Base-by-base conservation (phyloP, 2,888 invertebrate genomes). In the Alsophila aescularia region DNA sequence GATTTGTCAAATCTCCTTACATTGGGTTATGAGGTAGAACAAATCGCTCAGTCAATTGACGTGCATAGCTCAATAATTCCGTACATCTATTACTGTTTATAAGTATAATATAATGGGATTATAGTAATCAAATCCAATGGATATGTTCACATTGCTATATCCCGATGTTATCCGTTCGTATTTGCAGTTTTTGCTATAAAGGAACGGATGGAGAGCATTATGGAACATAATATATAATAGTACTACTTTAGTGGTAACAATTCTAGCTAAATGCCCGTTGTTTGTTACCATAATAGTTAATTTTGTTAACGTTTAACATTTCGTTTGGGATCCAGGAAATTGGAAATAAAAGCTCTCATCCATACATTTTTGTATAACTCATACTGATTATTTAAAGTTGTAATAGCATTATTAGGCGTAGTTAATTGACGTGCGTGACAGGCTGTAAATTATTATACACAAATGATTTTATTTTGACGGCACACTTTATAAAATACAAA, bases 61-160 rank as follows among this genome's bases (percentile, higher is more conserved):
- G 10, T 8, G n/a, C 0, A 29, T 8, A 8, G 5, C n/a, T 3
- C 2, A 12, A 32, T 32, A 13, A 32, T 12, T 32, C 6, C 32
- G 5, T 32, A 24, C 8, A 8, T 24, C 24, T 7, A 24, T 12
- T 47, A 40, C 48, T 40, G 48, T 48, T 32, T 27, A 9, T 5
- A 32, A 6, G 32, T 32, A n/a, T 3, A 12, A 13, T 40, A 42
- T 40, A 42, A 50, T 29, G 31, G 35, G 36, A 36, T 29, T 42
- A 29, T 35, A 36, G 29, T 43, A 37, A 43, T 51, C 18, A 51
- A 51, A 43, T 37, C 51, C 36, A 51, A 43, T 37, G 37, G 29
- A n/a, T 42, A 42, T 49, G 49, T 50, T 43, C 29, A 18, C 29
- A 42, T 42, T 36, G 36, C 24, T 24, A 7, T 24, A 24, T 41